Evolutionary conservation across 2,113 vertebrate genomes (phyloP), one percentile per base, ranked within the genome.

Genomic region (Helogale parvula): DNA sequence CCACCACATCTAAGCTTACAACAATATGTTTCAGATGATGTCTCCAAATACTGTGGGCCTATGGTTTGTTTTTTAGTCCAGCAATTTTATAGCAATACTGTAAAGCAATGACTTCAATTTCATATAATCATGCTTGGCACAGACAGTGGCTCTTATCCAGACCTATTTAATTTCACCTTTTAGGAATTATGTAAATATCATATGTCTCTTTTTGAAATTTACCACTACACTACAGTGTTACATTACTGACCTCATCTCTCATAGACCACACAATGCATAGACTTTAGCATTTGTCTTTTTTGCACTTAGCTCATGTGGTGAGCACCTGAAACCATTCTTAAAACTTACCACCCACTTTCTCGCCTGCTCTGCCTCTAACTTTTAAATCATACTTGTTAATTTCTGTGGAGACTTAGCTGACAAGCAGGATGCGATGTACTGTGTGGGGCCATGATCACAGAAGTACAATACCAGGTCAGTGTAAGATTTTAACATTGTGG

Each of bases 61-160:
- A 41, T 4, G 60, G 25, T 89, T 93, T 93, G 85, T 80, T 95
- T 95, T 95, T 66, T 31, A 96, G 94, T 93, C 94, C 88, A 92
- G 94, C 91, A 98, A 98, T 97, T 97, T 98, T 97, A 95, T 92
- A 98, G 97, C 93, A 97, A 93, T 93, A 96, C 84, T 98, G 68
- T 96, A 97, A 96, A 98, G 85, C 68, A 77, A 68, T 97, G 97
- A 97, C 93, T 98, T 97, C 97, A 95, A 95, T 98, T 98, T 94
- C 71, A 96, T 72, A 94, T 97, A 97, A 97, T 97, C 94, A 95
- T 50, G 68, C 94, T 97, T 98, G 97, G 98, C 97, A 97, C 94
- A 97, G 93, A 98, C 21, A 97, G 90, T 82, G 84, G 90, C 96
- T 94, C 66, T 96, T 92, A 97, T 97, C 85, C 96, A 97, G 91